A percentile compares a stretch with the other conserved stretches of the same genome.
Conservation (phyloP, 2,797 vertebrate genomes). For the Chelonia mydas region DNA sequence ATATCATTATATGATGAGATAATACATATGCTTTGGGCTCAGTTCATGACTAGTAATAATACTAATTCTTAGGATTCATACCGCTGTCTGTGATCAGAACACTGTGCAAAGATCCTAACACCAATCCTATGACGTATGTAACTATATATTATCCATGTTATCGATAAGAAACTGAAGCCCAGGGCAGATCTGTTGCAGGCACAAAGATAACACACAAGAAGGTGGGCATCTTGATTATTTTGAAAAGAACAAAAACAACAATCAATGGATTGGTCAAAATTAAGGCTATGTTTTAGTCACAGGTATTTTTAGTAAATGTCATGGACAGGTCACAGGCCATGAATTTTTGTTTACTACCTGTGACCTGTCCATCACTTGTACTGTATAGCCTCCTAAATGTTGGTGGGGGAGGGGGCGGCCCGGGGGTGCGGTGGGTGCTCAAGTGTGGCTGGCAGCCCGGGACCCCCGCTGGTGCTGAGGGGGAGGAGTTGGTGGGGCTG, state of each 20-base stretch:
- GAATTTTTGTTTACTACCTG: too few relatives aligned
- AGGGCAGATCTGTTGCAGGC: background rate
- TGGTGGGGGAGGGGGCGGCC: too few relatives aligned
- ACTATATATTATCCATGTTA: conserved; percentile 3
- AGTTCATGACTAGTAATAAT: background rate
- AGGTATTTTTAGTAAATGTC: too few relatives aligned
- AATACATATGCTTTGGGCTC: rapidly evolving
- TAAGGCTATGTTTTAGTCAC: too few relatives aligned
- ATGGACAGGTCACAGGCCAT: too few relatives aligned
- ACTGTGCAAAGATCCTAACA: background rate
- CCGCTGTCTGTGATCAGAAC: background rate
- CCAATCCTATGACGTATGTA: conserved; percentile 39
- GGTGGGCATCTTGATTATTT: background rate
- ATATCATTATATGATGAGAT: background rate
- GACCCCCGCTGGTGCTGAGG: too few relatives aligned
- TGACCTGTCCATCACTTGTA: too few relatives aligned
- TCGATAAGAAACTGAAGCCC: conserved; percentile 27
- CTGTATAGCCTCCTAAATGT: too few relatives aligned
- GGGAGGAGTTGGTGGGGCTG: too few relatives aligned
- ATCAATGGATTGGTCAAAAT: background rate
- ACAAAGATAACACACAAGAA: background rate
- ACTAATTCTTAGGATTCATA: conserved; percentile 4
- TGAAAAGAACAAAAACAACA: background rate
- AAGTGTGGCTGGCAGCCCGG: too few relatives aligned
- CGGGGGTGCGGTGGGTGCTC: too few relatives aligned